Conservation (phyloP, 2,113 vertebrate genomes). For the Tamias sibiricus region DNA sequence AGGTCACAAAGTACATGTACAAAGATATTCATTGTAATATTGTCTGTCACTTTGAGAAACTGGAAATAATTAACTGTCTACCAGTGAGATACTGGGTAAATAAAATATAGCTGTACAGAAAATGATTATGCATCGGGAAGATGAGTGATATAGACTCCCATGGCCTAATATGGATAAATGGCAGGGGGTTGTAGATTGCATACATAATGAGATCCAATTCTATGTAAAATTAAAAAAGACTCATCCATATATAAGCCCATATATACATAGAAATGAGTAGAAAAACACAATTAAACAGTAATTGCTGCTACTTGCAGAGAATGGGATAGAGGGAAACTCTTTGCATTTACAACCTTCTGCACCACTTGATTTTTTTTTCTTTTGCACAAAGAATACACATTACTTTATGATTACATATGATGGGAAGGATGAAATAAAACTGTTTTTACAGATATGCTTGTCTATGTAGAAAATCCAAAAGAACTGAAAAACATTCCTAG, state of each 20-base stretch:
- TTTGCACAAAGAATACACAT: not conserved
- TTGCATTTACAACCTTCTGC: not conserved
- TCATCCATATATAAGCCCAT: too few relatives aligned
- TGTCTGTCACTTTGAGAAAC: not conserved
- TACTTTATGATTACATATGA: not conserved
- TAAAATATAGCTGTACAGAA: not conserved
- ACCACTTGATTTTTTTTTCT: not conserved
- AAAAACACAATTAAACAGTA: not conserved
- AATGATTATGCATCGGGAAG: not conserved
- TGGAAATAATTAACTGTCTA: not conserved
- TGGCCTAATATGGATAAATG: not conserved
- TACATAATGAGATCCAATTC: not conserved
- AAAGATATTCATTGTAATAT: not conserved
- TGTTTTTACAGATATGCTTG: not conserved
- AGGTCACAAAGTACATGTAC: not conserved
- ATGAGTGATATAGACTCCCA: fast-evolving
- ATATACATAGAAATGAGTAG: not conserved
- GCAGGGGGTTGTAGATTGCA: not conserved
- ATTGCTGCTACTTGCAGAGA: not conserved
- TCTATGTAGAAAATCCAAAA: not conserved
- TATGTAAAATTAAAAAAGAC: not conserved
- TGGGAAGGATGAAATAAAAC: not conserved
- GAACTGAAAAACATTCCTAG: not conserved
- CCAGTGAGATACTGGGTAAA: not conserved
- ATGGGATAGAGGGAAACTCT: not conserved